A percentile compares a stretch with the other conserved stretches of the same genome.
phyloP scores from a whole-genome alignment of 2,888 invertebrate genomes.

The Trachelus iudaicus region DNA sequence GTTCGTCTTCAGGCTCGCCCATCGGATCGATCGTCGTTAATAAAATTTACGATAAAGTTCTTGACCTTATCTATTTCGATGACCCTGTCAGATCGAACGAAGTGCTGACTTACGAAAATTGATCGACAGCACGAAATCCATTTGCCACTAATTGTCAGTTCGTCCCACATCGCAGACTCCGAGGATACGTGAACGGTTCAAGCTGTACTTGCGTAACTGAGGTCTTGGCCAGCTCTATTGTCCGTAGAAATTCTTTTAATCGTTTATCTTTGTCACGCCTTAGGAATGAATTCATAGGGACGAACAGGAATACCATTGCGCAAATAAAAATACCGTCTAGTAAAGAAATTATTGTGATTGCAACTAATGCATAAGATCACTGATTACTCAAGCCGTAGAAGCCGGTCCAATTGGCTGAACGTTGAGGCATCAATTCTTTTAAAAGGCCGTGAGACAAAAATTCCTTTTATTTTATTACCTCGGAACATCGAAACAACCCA shows the following conservation, averaged over 20 bases:
- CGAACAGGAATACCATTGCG: neutral
- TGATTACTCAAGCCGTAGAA: neutral
- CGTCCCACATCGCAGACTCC: neutral
- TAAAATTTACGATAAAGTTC: neutral
- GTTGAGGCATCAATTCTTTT: neutral
- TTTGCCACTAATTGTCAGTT: slow-evolving; percentile 1
- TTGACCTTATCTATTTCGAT: neutral
- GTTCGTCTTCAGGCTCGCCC: neutral
- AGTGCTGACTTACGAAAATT: neutral
- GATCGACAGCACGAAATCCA: neutral
- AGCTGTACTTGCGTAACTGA: neutral
- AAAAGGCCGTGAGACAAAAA: too few relatives aligned
- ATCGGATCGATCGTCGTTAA: neutral
- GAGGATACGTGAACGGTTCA: neutral
- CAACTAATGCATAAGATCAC: neutral
- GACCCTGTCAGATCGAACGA: neutral
- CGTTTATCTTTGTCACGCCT: neutral
- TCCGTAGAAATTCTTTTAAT: neutral
- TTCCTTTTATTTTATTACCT: too few relatives aligned
- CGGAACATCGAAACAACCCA: too few relatives aligned
- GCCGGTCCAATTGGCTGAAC: neutral
- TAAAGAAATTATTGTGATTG: neutral
- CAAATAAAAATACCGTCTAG: neutral
- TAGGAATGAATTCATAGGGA: neutral
- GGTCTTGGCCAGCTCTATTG: neutral